These are phyloP conservation scores for Protonibea diacanthus DNA, from an alignment of 2,797 vertebrate genomes.

Conservation along the genomic window DNA sequence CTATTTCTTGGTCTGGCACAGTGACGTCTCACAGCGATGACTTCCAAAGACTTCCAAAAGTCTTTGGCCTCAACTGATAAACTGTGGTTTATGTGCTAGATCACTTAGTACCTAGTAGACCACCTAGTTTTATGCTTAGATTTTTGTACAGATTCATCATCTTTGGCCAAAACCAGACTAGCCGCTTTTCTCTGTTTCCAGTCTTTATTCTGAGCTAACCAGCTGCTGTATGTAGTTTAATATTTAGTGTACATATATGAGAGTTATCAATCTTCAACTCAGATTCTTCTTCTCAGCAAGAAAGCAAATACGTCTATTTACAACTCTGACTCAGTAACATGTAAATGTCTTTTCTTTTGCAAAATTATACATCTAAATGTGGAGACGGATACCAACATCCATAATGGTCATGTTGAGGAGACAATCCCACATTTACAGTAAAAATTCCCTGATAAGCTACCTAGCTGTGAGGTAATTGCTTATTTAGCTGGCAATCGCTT, in stretches of 20 bases:
- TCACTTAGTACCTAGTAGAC: no score
- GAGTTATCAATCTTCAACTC: not conserved
- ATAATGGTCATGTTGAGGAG: not conserved
- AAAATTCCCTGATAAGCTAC: not conserved
- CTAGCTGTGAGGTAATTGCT: constrained; percentile 20
- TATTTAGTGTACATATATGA: not conserved
- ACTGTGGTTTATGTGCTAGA: no score
- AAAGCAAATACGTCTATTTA: not conserved
- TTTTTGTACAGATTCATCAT: not conserved
- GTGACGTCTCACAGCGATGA: not conserved
- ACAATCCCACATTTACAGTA: not conserved
- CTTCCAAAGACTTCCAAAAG: not conserved
- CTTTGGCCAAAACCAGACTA: no score
- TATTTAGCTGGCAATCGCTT: constrained; percentile 2
- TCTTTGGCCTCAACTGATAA: not conserved
- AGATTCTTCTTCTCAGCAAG: not conserved
- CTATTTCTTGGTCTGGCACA: not conserved
- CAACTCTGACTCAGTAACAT: not conserved
- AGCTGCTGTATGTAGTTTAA: not conserved
- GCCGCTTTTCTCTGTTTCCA: not conserved
- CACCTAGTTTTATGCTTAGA: not conserved
- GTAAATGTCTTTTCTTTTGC: not conserved
- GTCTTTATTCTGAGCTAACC: not conserved
- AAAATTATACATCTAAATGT: not conserved
- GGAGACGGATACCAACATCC: not conserved